Base-by-base conservation (phyloP, 1,140 invertebrate genomes). In the Cydia amplana region DNA sequence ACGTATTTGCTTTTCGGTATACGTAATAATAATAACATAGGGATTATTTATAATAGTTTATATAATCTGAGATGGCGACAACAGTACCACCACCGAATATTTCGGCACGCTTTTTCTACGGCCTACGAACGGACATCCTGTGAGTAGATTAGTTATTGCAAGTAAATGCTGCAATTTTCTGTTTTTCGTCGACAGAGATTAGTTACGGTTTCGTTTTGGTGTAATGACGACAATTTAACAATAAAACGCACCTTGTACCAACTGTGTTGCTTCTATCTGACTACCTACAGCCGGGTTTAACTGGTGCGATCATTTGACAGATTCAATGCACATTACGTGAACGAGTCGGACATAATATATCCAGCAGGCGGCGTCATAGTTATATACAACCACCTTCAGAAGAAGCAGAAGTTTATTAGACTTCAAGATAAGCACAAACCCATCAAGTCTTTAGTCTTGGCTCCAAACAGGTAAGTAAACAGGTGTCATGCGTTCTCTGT, bases 391-490 rank as follows among this genome's bases (percentile, higher is more conserved):
- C 93, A 83, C 89, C 94, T 85, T 25, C 91, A 94, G 63, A 94
- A 94, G 80, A 93, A 93, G 75, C 94, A 95, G 80, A 94, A 93
- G 83, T 94, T 93, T 78, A 94, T 94, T 36, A 90, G 91, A 75
- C 82, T 95, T 25, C 91, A 94, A 23, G 94, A 94, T 70, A 94
- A 94, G 83, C 89, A 92, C 74, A 93, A 93, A 72, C 85, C 90
- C 1, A 93, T 93, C 43, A 91, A 93, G 75, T 93, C 94, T n/a
- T 92, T 96, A 73, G 89, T 93, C 0, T 85, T 96, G 7, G 93
- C 95, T 18, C 94, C 95, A 9, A 96, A 95, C 82, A 96, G 94
- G 95, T 96, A 93, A n/a, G n/a, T n/a, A n/a, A n/a, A n/a, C n/a
- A n/a, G n/a, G n/a, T 93, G 89, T 87, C 32, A 28, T 72, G 72